Evolutionary conservation across 2,113 vertebrate genomes (phyloP).

Genomic region (Phocoena phocoena): DNA sequence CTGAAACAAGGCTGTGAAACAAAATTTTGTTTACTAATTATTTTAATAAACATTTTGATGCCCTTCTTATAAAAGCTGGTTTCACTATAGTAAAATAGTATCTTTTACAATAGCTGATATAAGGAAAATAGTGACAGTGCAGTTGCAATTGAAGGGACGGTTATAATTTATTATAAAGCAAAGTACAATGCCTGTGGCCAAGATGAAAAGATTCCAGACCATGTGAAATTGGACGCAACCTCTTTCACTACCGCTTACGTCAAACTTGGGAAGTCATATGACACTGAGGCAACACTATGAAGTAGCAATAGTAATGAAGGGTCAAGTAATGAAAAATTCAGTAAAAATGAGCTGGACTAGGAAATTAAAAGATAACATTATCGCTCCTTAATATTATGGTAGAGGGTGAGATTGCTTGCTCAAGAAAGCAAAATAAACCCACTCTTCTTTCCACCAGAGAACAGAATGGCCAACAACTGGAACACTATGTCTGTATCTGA

Average conservation of each 20-base stretch:
- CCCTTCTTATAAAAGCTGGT: not conserved
- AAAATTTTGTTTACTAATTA: not conserved
- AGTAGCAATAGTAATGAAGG: not conserved
- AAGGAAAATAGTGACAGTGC: not conserved
- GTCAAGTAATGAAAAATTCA: not conserved
- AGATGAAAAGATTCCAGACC: not conserved
- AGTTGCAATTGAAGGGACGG: not conserved
- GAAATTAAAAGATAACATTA: not conserved
- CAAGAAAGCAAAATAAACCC: not conserved
- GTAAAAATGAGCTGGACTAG: not conserved
- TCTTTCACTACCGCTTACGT: not conserved
- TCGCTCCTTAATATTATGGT: not conserved
- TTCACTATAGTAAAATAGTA: not conserved
- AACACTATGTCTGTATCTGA: not conserved
- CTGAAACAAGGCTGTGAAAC: constrained; percentile 34
- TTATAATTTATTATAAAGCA: not conserved
- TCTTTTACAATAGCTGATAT: not conserved
- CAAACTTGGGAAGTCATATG: not conserved
- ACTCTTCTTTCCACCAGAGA: not conserved
- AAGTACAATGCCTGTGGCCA: not conserved
- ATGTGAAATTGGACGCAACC: not conserved
- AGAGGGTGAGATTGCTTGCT: not conserved
- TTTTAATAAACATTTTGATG: constrained; percentile 36
- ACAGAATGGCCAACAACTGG: not conserved
- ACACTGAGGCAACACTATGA: not conserved